Percentiles rank a stretch among this genome's conserved stretches.
Evolutionary conservation across 2,113 vertebrate species (phyloP).

Genomic region (Bungarus multicinctus): DNA sequence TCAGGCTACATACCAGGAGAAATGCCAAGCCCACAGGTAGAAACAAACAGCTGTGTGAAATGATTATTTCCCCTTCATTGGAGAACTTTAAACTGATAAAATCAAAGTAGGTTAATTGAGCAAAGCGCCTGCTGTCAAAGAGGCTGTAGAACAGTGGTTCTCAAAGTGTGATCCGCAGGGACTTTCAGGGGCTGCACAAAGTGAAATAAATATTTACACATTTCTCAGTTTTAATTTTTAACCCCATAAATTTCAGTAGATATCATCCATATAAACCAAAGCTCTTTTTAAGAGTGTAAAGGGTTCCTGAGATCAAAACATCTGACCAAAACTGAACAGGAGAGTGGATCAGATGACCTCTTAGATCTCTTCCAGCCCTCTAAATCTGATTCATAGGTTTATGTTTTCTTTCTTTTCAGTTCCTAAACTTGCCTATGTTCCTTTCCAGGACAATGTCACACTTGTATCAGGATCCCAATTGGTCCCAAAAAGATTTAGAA

Average conservation of each 20-base stretch:
- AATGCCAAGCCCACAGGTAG: background rate
- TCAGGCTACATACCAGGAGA: background rate
- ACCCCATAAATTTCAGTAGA: background rate
- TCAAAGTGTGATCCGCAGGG: background rate
- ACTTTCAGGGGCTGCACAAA: background rate
- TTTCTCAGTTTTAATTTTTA: background rate
- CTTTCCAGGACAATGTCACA: slow-evolving; percentile 75
- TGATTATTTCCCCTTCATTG: background rate
- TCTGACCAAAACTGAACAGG: background rate
- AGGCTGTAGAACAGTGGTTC: background rate
- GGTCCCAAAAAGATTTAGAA: slow-evolving; percentile 78
- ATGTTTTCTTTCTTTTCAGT: background rate
- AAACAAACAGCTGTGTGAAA: background rate
- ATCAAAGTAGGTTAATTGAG: background rate
- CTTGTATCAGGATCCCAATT: slow-evolving; percentile 77
- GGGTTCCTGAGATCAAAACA: background rate
- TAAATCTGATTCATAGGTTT: background rate
- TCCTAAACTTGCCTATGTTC: background rate
- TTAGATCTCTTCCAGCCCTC: background rate
- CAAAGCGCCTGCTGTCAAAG: background rate
- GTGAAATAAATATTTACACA: background rate
- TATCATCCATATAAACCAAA: background rate
- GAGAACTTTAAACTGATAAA: background rate
- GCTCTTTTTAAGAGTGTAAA: background rate
- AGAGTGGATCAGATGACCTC: background rate